Evolutionary conservation across 2,113 vertebrate species (phyloP), one percentile per base, ranked within the genome.

Genomic region (Aythya baeri): DNA sequence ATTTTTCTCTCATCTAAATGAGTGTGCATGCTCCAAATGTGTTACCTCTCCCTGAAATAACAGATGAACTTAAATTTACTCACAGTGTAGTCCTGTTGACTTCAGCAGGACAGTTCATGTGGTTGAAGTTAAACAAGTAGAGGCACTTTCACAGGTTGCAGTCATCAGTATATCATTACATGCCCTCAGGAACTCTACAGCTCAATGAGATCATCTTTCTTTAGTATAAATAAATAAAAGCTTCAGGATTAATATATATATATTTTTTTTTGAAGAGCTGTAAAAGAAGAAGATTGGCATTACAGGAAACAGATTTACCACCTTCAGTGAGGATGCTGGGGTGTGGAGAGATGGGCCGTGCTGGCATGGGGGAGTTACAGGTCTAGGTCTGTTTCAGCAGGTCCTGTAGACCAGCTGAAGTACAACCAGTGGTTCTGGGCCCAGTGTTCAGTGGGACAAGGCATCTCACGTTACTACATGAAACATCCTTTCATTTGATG

Each of bases 161-260:
- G 61, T 67, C 58, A 38, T 86, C 63, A 80, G 36, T 77, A 66
- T 43, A 18, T 86, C 70, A 75, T 86, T 89, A 67, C 16, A 17
- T 2, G 6, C 29, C n/a, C 17, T 10, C 43, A 65, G 65, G 57
- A 92, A 20, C 32, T 61, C 43, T 34, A 34, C 49, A 82, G n/a
- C 14, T 82, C 46, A 43, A 25, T 71, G 34, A 83, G 65, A 81
- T 86, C 80, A 75, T 29, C 38, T 88, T 83, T 63, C 32, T 81
- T 81, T 89, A 84, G 44, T 36, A 46, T 55, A 80, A 83, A 78
- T 55, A 95, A 90, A 86, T 38, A 86, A 72, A 79, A 84, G 6
- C 27, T 75, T 72, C 22, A 55, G 52, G 34, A 44, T 41, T 41
- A 17, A 44, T 44, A 44, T 44, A 44, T 44, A 44, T 44, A 44